Base-by-base conservation (phyloP, 2,797 vertebrate species). In the Rhabdophis nuchalis region DNA sequence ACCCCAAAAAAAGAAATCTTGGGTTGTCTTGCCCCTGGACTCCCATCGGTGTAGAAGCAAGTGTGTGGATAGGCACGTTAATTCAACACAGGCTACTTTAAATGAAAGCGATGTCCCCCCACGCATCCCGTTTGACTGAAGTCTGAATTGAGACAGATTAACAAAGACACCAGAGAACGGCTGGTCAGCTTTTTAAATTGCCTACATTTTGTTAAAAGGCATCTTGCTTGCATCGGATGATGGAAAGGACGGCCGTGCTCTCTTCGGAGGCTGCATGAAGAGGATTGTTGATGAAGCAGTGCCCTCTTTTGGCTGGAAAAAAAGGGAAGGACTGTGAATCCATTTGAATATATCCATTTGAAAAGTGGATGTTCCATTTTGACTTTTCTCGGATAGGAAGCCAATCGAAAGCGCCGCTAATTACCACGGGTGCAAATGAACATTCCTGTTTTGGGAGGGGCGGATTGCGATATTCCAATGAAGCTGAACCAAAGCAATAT, bases 271-370 rank as follows among this genome's bases (percentile, higher is more conserved):
- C 57, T 91, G 72, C 25, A 91, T 95, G 89, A 88, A 95, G 87
- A 92, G 89, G 96, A 97, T 97, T 96, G 94, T 96, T 97, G 97
- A 97, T 98, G 97, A 97, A 97, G 96, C 58, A 97, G 96, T 98
- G 97, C 97, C 97, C 97, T 97, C 97, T 98, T 97, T 98, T 97
- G 97, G 97, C 92, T 97, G 41, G 93, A 50, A 50, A 91, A 96
- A 96, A 94, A 93, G 93, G 93, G 92, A 93, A 93, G 41, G 36
- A 12, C 13, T 29, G 60, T 3, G 29, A 61, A 61, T 27, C 60
- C 27, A 29, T 64, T 13, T 29, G 27, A 61, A n/a, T 4, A n/a
- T 4, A 13, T 13, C 29, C 29, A 29, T n/a, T 64, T 29, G 61
- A 87, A 85, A 95, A 96, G 93, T 85, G 88, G 58, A 87, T 29